phyloP scores from a whole-genome alignment of 2,797 vertebrate genomes.

The Acrossocheilus fasciatus region DNA sequence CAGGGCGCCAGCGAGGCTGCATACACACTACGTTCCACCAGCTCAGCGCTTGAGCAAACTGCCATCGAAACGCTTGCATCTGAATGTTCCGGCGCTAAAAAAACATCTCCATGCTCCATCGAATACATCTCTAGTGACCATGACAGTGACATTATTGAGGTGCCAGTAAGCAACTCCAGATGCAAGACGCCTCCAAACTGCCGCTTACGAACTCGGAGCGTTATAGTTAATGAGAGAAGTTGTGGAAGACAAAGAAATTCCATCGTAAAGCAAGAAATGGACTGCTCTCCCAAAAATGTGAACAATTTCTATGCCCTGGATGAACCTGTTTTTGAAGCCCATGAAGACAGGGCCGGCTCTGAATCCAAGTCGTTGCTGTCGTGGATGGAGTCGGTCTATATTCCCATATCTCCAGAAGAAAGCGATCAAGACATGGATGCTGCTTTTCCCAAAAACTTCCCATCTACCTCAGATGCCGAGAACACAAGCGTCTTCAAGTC shows the following conservation, averaged over 20 bases:
- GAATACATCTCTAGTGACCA: conserved; percentile 72
- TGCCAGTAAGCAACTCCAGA: conserved; percentile 60
- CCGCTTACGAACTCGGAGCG: background rate
- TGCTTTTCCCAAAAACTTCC: conserved; percentile 25
- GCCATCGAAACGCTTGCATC: conserved; percentile 69
- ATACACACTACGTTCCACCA: conserved; percentile 68
- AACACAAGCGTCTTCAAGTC: conserved; percentile 21
- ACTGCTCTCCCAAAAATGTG: conserved; percentile 7
- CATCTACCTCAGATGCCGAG: conserved; percentile 55
- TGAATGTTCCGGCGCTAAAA: conserved; percentile 63
- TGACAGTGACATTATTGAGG: conserved; percentile 77
- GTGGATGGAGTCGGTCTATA: conserved; percentile 28
- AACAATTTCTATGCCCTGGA: background rate
- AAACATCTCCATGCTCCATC: conserved; percentile 38
- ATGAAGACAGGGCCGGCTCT: background rate
- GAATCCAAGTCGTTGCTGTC: background rate
- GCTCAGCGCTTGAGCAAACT: conserved; percentile 63
- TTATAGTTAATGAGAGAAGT: background rate
- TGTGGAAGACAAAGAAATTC: background rate
- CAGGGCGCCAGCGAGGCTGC: conserved; percentile 20
- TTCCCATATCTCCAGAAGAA: conserved; percentile 37
- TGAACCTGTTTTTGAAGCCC: background rate
- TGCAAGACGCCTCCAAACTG: conserved; percentile 27
- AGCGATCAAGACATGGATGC: conserved; percentile 31
- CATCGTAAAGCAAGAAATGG: background rate